phyloP scores from a whole-genome alignment of 2,797 vertebrate genomes.

The Diplodus puntazzo region DNA sequence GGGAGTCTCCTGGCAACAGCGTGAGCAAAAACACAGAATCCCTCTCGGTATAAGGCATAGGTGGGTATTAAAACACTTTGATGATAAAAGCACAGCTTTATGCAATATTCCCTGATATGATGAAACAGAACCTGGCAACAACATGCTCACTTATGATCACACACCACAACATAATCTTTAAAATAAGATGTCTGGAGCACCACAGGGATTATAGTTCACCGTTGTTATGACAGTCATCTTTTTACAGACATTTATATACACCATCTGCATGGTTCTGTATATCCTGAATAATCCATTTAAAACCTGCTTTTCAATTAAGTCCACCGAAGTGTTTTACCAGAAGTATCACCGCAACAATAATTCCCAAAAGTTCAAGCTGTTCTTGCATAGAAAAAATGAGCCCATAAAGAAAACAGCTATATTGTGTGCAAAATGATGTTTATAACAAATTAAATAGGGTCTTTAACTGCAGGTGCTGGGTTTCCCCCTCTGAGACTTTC shows the following conservation, averaged over 20 bases:
- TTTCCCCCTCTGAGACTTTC: conserved; percentile 32
- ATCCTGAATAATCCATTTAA: conserved; percentile 45
- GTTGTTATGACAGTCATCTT: conserved; percentile 1
- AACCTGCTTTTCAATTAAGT: conserved; percentile 34
- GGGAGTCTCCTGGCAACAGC: conserved; percentile 82
- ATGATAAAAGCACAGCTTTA: conserved; percentile 35
- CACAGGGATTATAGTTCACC: neutral
- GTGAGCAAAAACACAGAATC: conserved; percentile 66
- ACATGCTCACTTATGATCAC: conserved; percentile 8
- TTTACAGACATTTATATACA: conserved; percentile 5
- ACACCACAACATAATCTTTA: neutral
- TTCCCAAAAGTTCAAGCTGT: conserved; percentile 12
- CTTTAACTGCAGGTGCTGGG: conserved; percentile 2
- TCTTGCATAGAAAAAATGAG: conserved; percentile 14
- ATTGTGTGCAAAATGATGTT: conserved; percentile 10
- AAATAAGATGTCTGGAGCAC: neutral
- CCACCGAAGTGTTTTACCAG: conserved; percentile 19
- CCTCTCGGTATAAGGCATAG: conserved; percentile 39
- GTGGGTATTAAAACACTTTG: conserved; percentile 48
- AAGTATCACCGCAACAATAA: conserved; percentile 1
- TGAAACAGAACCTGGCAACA: conserved; percentile 34
- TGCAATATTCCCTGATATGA: conserved; percentile 31
- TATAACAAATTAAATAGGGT: conserved; percentile 9
- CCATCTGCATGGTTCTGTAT: neutral
- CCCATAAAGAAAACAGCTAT: conserved; percentile 3